Evolutionary conservation across 2,888 invertebrate genomes (phyloP).

Genomic region (Sympetrum striolatum): DNA sequence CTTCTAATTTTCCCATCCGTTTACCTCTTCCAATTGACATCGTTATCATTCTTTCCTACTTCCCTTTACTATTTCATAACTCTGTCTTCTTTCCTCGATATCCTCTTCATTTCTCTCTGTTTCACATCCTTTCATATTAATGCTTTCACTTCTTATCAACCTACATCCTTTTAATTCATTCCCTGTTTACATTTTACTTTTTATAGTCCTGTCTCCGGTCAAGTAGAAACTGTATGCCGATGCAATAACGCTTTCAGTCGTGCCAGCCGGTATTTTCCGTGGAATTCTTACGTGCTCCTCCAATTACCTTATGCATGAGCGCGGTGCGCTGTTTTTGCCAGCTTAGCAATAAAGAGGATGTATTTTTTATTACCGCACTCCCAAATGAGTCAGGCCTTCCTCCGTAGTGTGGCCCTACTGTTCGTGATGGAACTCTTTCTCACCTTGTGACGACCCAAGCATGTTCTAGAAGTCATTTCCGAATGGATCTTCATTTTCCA

Average conservation of each 20-base stretch:
- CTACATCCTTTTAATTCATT: too few species aligned
- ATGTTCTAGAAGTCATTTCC: not conserved
- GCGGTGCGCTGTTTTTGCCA: not conserved
- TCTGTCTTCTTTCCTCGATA: too few species aligned
- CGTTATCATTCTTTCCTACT: too few species aligned
- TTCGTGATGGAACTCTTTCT: not conserved
- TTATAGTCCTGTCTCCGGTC: not conserved
- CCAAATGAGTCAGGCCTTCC: not conserved
- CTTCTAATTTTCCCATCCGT: too few species aligned
- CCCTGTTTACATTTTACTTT: too few species aligned
- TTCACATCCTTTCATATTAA: too few species aligned
- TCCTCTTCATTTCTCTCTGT: too few species aligned
- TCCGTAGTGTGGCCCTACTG: not conserved
- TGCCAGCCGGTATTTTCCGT: not conserved
- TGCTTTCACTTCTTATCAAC: too few species aligned
- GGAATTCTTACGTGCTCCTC: not conserved
- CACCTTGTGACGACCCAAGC: not conserved
- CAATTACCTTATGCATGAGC: not conserved
- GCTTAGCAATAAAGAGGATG: not conserved
- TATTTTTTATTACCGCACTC: not conserved
- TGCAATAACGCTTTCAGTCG: not conserved
- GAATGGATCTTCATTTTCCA: not conserved
- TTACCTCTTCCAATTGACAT: too few species aligned
- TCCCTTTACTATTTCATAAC: too few species aligned
- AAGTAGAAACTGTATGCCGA: not conserved